Percentiles rank a stretch among this genome's conserved stretches.
Evolutionary conservation across 2,888 invertebrate genomes (phyloP).

Genomic region (Scelioninae gen. 1): DNA sequence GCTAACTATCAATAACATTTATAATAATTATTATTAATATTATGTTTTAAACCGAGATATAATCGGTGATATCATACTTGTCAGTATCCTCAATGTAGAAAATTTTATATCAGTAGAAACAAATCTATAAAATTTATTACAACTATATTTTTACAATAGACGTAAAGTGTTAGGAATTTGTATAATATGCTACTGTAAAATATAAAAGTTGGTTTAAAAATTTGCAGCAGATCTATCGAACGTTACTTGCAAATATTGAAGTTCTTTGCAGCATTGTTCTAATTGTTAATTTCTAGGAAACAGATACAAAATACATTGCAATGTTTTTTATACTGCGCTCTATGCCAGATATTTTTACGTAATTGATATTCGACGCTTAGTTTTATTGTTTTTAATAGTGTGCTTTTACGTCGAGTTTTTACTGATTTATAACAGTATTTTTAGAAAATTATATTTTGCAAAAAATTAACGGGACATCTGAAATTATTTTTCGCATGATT

Average conservation of each 20-base stretch:
- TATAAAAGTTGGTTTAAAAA: constrained; percentile 18
- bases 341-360: background rate
- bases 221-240: constrained; percentile 33
- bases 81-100: constrained; percentile 25
- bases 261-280: constrained; percentile 25
- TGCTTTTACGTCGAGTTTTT: background rate
- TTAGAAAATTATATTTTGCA: background rate
- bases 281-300: constrained; percentile 14
- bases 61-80: constrained; percentile 30
- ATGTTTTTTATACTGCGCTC: background rate
- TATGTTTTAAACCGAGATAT: constrained; percentile 16
- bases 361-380: background rate
- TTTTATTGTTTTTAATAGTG: background rate
- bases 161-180: constrained; percentile 38
- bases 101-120: constrained; percentile 41
- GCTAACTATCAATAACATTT: constrained; percentile 31
- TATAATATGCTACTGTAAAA: constrained; percentile 34
- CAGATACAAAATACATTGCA: background rate
- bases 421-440: background rate
- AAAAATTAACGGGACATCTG: background rate
- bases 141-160: constrained; percentile 54
- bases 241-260: constrained; percentile 11
- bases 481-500: background rate
- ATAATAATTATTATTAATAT: constrained; percentile 20
- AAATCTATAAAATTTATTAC: constrained; percentile 40